phyloP scores from a whole-genome alignment of 2,113 vertebrate genomes.

The Pangasianodon hypophthalmus region DNA sequence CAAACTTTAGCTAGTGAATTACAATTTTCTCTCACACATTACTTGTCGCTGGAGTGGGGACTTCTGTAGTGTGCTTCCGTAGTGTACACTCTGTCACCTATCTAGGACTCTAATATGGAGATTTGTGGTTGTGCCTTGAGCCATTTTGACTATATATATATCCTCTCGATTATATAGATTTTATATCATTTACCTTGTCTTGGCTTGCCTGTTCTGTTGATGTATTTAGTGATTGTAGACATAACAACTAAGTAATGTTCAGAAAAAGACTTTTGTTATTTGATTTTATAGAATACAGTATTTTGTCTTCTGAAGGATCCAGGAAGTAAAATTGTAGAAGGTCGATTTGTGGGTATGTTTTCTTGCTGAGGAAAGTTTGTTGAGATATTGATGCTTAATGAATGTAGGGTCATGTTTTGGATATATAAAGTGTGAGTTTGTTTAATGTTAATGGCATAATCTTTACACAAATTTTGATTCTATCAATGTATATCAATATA shows the following conservation, averaged over 20 bases:
- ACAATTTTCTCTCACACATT: background rate
- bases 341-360: background rate
- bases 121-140: constrained; percentile 9
- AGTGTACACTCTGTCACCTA: background rate
- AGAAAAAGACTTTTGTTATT: background rate
- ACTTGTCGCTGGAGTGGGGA: background rate
- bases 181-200: background rate
- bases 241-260: background rate
- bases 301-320: background rate
- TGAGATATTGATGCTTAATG: constrained; percentile 45
- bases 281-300: background rate
- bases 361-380: constrained; percentile 33
- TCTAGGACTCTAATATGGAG: background rate
- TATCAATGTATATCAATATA: background rate
- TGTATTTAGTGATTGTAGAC: background rate
- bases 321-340: constrained; percentile 16
- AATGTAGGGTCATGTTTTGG: constrained; percentile 31
- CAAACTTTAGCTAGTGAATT: background rate
- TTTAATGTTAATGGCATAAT: background rate
- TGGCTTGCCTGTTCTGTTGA: background rate
- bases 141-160: background rate
- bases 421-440: background rate
- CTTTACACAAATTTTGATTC: background rate
- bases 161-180: background rate
- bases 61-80: background rate